phyloP scores from a whole-genome alignment of 1,140 invertebrate genomes.

The Saccostrea cuccullata region DNA sequence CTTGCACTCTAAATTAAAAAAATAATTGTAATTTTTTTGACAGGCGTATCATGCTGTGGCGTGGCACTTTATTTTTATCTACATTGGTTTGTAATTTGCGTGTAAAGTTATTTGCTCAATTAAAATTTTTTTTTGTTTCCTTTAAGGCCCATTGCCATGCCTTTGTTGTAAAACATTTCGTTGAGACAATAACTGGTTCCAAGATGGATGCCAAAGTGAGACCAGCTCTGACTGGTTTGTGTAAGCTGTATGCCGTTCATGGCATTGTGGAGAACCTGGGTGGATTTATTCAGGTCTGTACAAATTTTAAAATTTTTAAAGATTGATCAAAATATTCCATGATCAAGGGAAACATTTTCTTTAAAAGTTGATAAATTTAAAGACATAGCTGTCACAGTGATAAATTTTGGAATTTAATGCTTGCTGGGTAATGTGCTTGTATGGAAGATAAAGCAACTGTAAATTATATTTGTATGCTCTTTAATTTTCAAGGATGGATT shows the following conservation, averaged over 20 bases:
- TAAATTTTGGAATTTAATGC: neutral
- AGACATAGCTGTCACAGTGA: neutral
- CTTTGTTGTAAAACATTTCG: constrained; percentile 47
- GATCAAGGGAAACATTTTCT: neutral
- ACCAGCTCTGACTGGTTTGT: constrained; percentile 84
- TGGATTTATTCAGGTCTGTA: constrained; percentile 87
- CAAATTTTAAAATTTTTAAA: neutral
- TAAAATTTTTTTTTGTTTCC: too few relatives aligned
- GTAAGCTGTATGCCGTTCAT: constrained; percentile 88
- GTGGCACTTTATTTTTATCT: too few relatives aligned
- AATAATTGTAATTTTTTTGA: too few relatives aligned
- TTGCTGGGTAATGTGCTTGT: neutral
- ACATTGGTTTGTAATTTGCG: too few relatives aligned
- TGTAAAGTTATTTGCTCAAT: too few relatives aligned
- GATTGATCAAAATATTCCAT: neutral
- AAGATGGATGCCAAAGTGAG: constrained; percentile 82
- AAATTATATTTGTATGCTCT: neutral
- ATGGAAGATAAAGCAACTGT: neutral
- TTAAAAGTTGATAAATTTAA: neutral
- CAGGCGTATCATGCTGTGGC: too few relatives aligned
- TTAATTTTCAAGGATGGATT: constrained; percentile 64
- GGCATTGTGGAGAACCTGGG: constrained; percentile 87
- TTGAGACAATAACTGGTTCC: constrained; percentile 44
- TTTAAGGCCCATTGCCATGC: constrained; percentile 52
- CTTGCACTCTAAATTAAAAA: too few relatives aligned